phyloP scores from a whole-genome alignment of 1,140 invertebrate genomes.

The Macrobrachium rosenbergii region DNA sequence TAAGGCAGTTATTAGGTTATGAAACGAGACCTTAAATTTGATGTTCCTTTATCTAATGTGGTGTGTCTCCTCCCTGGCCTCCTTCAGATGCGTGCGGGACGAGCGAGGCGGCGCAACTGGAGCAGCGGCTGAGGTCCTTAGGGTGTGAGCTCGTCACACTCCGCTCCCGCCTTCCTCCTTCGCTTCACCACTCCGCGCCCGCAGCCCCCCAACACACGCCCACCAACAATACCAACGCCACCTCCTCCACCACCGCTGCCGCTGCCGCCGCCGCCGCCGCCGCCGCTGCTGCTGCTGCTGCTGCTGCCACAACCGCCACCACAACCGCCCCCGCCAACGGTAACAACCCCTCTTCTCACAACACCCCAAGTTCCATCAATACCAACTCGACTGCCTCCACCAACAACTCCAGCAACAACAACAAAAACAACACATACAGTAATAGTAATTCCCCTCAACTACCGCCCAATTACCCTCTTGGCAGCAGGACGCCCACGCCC shows the following conservation, averaged over 20 bases:
- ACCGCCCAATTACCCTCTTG: slow-evolving; percentile 27
- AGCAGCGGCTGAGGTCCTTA: slow-evolving; percentile 88
- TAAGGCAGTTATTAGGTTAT: too few relatives aligned
- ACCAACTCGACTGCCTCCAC: slow-evolving; percentile 34
- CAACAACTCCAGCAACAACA: slow-evolving; percentile 38
- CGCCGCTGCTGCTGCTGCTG: slow-evolving; percentile 6
- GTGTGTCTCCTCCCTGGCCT: not conserved
- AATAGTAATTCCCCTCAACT: slow-evolving; percentile 11
- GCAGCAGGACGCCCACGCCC: slow-evolving; percentile 26
- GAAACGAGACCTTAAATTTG: too few relatives aligned
- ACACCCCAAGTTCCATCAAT: slow-evolving; percentile 21
- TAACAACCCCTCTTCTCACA: slow-evolving; percentile 3
- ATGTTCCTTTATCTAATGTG: too few relatives aligned
- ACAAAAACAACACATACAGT: slow-evolving; percentile 42
- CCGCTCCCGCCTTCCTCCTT: slow-evolving; percentile 79
- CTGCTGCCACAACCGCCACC: slow-evolving; percentile 20
- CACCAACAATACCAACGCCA: slow-evolving; percentile 32
- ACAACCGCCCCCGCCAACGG: slow-evolving; percentile 21
- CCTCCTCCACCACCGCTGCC: slow-evolving; percentile 17
- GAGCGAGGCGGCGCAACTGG: slow-evolving; percentile 91
- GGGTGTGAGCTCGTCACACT: slow-evolving; percentile 91
- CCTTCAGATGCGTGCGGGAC: slow-evolving; percentile 90
- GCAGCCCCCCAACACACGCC: slow-evolving; percentile 24
- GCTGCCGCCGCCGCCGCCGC: slow-evolving; percentile 10
- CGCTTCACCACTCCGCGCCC: slow-evolving; percentile 54